Evolutionary conservation across 2,113 vertebrate species (phyloP), one percentile per base, ranked within the genome.

Genomic region (Neodontobutis hainanensis): DNA sequence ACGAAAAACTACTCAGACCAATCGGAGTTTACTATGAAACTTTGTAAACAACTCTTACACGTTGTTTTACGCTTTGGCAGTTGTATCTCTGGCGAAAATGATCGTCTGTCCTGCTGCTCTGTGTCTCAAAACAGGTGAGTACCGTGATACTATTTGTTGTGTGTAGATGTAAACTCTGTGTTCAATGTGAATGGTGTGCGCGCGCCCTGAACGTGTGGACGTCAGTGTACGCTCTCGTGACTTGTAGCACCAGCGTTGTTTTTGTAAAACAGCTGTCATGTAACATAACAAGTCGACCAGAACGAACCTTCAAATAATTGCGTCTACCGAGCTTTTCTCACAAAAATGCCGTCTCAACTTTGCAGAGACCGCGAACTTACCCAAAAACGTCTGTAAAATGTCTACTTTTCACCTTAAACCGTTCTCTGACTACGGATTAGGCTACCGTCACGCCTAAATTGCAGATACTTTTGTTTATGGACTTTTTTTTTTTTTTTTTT

Each of bases 1-100:
- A 35, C 81, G 16, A 40, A 44, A 38, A 60, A 11, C 4, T 6
- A 0, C 57, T 34, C 66, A 0, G 75, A 83, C 89, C 89, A 90
- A 90, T 90, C 36, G 50, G 61, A 78, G 55, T 35, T 64, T 72
- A 75, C 74, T 69, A 40, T 12, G 76, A 69, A 75, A 86, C 87
- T 85, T 90, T 89, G 89, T 90, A 90, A 90, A 90, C 89, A 90
- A 88, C 57, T 79, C 56, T 52, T 47, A 57, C 89, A 81, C 75
- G 85, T 64, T 82, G 85, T 1, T 74, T 71, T 70, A 52, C 61
- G 81, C 61, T 62, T 62, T 43, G 0, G 40, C n/a, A 8, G 0
- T 4, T 0, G 27, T 34, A 0, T 47, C 53, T 64, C 63, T 67
- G 42, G 52, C 56, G 43, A 16, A 47, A 56, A 8, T 9, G 32